phyloP scores from a whole-genome alignment of 2,113 vertebrate species.

The Oncorhynchus kisutch region DNA sequence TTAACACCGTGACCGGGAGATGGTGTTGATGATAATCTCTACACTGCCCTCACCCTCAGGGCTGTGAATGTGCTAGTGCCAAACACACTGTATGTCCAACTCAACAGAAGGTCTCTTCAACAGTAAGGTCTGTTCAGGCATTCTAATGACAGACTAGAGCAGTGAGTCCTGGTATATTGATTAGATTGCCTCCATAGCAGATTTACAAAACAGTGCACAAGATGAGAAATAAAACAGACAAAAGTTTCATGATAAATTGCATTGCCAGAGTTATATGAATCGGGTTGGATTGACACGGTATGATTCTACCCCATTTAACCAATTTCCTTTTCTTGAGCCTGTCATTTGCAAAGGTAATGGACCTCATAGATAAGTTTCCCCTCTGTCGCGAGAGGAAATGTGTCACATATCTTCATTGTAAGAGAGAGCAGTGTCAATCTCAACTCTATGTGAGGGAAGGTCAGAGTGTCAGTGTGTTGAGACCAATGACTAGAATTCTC shows the following conservation, averaged over 20 bases:
- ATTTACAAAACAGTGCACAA: not conserved
- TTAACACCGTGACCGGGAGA: slow-evolving; percentile 32
- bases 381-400: not conserved
- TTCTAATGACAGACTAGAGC: not conserved
- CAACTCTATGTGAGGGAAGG: not conserved
- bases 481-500: slow-evolving; percentile 24
- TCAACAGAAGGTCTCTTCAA: slow-evolving; percentile 8
- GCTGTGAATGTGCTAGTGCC: slow-evolving; percentile 23
- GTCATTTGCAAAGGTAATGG: not conserved
- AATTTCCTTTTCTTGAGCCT: not conserved
- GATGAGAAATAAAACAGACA: no score
- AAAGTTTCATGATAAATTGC: no score
- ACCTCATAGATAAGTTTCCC: not conserved
- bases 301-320: not conserved
- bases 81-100: slow-evolving; percentile 19
- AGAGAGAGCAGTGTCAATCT: slow-evolving; percentile 3
- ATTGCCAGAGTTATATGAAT: no score
- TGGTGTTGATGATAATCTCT: slow-evolving; percentile 6
- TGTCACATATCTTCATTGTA: slow-evolving; percentile 22
- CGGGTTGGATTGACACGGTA: no score
- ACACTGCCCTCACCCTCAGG: not conserved
- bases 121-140: not conserved
- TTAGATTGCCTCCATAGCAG: not conserved
- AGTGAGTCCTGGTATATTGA: not conserved
- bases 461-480: slow-evolving; percentile 5